Conservation (phyloP, 1,140 invertebrate genomes). For the Gonatopus flavifemur region DNA sequence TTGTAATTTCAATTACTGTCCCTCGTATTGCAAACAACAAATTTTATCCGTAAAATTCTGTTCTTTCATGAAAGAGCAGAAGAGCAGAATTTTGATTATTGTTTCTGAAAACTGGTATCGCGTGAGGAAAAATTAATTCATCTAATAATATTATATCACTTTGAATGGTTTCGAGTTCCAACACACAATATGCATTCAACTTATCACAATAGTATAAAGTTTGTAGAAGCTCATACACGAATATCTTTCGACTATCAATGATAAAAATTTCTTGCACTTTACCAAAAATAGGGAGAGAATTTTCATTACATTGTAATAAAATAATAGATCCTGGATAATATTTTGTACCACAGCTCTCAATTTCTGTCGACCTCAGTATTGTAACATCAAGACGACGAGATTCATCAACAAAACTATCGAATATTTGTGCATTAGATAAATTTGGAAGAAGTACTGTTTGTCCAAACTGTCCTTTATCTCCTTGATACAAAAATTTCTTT, state of each 20-base stretch:
- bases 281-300: not conserved
- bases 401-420: not conserved
- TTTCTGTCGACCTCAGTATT: not conserved
- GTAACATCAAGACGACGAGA: not conserved
- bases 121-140: conserved; percentile 14
- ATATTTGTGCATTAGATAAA: not conserved
- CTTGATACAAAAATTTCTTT: not conserved
- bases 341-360: not conserved
- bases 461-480: not conserved
- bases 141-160: conserved; percentile 1
- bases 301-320: conserved; percentile 5
- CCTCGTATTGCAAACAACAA: too few relatives aligned
- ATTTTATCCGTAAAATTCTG: conserved; percentile 17
- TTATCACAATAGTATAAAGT: conserved; percentile 1
- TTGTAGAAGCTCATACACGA: conserved; percentile 1
- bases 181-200: conserved; percentile 15
- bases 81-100: conserved; percentile 5
- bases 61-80: conserved; percentile 14
- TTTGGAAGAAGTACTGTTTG: not conserved
- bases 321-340: conserved; percentile 4
- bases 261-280: conserved; percentile 10
- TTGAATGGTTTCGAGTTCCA: not conserved
- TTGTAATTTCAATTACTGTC: too few relatives aligned
- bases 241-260: not conserved
- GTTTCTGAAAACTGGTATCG: conserved; percentile 1